phyloP scores from a whole-genome alignment of 1,140 invertebrate genomes.

The Nylanderia fulva region DNA sequence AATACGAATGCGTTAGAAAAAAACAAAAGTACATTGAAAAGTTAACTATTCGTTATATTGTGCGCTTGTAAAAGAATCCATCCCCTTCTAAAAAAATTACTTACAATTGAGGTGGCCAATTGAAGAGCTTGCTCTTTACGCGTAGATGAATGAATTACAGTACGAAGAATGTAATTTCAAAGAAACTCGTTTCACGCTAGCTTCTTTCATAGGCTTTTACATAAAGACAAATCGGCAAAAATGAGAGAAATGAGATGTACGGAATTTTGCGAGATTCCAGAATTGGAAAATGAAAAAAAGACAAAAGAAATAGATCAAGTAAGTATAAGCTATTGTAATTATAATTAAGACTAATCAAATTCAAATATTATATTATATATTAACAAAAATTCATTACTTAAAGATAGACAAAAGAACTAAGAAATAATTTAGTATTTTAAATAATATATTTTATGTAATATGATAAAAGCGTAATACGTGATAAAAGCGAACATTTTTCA shows the following conservation, averaged over 20 bases:
- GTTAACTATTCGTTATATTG: constrained; percentile 7
- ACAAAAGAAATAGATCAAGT: constrained; percentile 1
- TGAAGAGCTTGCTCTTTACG: constrained; percentile 51
- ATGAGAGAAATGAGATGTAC: not conserved
- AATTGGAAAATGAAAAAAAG: constrained; percentile 26
- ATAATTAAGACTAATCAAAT: no score
- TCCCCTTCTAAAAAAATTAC: constrained; percentile 44
- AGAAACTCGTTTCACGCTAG: constrained; percentile 54
- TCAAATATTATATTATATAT: no score
- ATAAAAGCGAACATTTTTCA: no score
- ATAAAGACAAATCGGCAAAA: constrained; percentile 44
- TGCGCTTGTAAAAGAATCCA: constrained; percentile 18
- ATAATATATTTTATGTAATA: no score
- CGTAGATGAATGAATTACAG: constrained; percentile 59
- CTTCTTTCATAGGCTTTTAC: constrained; percentile 44
- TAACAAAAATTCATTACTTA: no score
- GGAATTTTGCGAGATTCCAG: constrained; percentile 6
- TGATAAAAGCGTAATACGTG: no score
- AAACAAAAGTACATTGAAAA: constrained; percentile 22
- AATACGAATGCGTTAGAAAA: not conserved
- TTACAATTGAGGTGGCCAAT: constrained; percentile 48
- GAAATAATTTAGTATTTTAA: no score
- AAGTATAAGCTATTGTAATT: no score
- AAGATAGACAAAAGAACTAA: no score
- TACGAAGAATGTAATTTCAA: constrained; percentile 56